Evolutionary conservation across 2,888 invertebrate species (phyloP), one percentile per base, ranked within the genome.

Genomic region (Euplexia lucipara): DNA sequence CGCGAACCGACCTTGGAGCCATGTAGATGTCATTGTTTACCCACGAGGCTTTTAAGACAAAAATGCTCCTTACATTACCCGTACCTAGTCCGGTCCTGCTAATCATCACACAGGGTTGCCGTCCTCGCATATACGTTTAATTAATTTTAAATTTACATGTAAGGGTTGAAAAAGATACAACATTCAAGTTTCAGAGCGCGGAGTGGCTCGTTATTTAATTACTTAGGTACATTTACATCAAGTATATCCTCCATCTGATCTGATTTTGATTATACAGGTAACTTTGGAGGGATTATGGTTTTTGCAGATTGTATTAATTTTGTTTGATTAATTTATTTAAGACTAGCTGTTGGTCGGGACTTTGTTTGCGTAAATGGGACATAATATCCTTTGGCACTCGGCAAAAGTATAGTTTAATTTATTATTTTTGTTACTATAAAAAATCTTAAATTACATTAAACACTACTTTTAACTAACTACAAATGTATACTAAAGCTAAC

Each of bases 71-170:
- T 49, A 3, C n/a, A 44, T 34, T n/a, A 10, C 57, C 10, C 62
- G 10, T 7, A 18, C 75, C 61, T 69, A 86, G 56, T 84, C 39
- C 83, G 63, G 16, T 81, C 76, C 84, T 83, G 84, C 79, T 82
- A 82, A 84, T 87, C 79, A 82, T 83, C 81, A 68, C 76, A 57
- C 75, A 83, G 81, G 84, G 84, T 74, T 75, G 79, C 69, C 83
- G 75, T 78, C 75, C 85, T 76, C 70, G 67, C 71, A 65, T 68
- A 75, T 64, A 71, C 78, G 71, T 82, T 79, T 82, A 86, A 87
- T 87, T 87, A 86, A 86, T 85, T 85, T 83, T 75, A 75, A 81
- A 85, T 82, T 81, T 78, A 77, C 78, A 82, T 72, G 78, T 74
- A 62, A 79, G 68, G 79, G 75, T 72, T 70, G 72, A 75, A 81